A percentile compares a stretch with the other conserved stretches of the same genome.
These are phyloP conservation scores for Bucorvus abyssinicus DNA, from an alignment of 2,797 vertebrate genomes.

Conservation along the genomic window DNA sequence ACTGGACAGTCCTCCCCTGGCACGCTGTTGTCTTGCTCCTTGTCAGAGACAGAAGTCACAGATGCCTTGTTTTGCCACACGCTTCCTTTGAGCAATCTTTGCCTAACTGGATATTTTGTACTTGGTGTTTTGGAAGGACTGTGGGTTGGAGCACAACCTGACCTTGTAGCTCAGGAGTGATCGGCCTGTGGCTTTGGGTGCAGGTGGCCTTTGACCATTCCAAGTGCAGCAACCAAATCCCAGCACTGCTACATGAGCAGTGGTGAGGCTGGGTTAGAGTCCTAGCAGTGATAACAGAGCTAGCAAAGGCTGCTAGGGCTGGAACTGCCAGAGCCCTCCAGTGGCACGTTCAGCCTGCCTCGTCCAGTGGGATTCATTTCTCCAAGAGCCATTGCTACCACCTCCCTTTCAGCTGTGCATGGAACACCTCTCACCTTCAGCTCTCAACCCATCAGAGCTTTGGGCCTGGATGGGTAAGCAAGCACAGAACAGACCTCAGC, in stretches of 20 bases:
- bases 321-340: background rate
- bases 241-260: background rate
- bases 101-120: background rate
- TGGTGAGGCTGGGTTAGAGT: background rate
- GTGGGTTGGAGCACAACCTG: background rate
- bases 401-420: background rate
- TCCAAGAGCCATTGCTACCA: fast-evolving
- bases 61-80: background rate
- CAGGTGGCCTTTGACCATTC: background rate
- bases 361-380: fast-evolving
- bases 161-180: background rate
- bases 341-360: background rate
- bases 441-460: background rate
- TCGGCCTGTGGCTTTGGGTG: background rate
- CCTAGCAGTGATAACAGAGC: background rate
- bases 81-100: background rate
- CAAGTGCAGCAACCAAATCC: background rate
- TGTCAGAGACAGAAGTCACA: background rate
- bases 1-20: background rate
- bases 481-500: background rate
- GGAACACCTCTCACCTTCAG: background rate
- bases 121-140: background rate
- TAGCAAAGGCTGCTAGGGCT: background rate
- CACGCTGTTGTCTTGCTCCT: background rate
- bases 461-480: background rate